phyloP scores from a whole-genome alignment of 1,140 invertebrate genomes.

The Protaetia brevitarsis region DNA sequence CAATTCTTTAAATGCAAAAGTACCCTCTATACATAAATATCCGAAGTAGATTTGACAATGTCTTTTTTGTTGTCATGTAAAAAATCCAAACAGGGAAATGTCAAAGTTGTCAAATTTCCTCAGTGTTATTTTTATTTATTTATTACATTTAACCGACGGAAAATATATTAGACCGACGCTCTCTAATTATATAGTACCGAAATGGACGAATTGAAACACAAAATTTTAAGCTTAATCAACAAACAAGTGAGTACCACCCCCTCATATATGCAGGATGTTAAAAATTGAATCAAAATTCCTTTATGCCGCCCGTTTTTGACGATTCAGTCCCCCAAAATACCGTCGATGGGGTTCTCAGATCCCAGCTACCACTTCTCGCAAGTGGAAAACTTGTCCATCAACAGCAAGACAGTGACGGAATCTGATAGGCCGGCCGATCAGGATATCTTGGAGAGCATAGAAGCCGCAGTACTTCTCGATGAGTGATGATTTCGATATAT shows the following conservation, averaged over 20 bases:
- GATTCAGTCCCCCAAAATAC: slow-evolving; percentile 52
- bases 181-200: background rate
- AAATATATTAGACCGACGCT: background rate
- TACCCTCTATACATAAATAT: background rate
- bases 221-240: slow-evolving; percentile 53
- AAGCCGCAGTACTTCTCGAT: slow-evolving; percentile 64
- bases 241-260: slow-evolving; percentile 52
- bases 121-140: no score
- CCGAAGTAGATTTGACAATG: background rate
- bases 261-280: no score
- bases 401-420: slow-evolving; percentile 46
- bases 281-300: no score
- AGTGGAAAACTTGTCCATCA: slow-evolving; percentile 43
- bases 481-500: slow-evolving; percentile 61
- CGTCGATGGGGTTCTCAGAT: slow-evolving; percentile 56
- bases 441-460: slow-evolving; percentile 70
- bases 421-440: slow-evolving; percentile 64
- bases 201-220: slow-evolving; percentile 56
- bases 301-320: slow-evolving; percentile 23
- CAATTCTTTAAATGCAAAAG: background rate
- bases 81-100: background rate
- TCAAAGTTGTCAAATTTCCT: no score
- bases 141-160: no score
- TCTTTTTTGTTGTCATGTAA: background rate
- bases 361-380: slow-evolving; percentile 47